Base-by-base conservation (phyloP, 2,888 invertebrate genomes). In the Plebejus anna region DNA sequence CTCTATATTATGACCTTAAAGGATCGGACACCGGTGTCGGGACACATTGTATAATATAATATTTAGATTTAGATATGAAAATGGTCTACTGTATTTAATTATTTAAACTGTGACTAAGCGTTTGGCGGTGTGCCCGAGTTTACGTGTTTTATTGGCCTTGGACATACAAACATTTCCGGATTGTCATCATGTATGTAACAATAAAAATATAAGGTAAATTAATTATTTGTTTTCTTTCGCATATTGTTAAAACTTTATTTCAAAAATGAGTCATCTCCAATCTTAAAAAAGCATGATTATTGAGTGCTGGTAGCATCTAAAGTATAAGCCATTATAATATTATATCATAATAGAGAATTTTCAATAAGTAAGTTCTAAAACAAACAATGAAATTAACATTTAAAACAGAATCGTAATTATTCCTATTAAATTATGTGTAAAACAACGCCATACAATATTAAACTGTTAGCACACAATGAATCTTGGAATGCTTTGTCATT, bases 161-260 rank as follows among this genome's bases (percentile, higher is more conserved):
- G 32, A 32, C 47, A 55, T 51, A 73, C 22, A 72, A 73, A 73
- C 16, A 73, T 51, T 66, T 66, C 66, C 66, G 66, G 51, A 47
- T 73, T 73, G 13, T 55, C 72, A 72, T 13, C 0, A 36, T 36
- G 28, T 66, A 36, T 4, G 13, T 2, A 32, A 66, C 32, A 66
- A 66, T 32, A 66, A 66, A 6, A 22, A 59, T 59, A 2, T 59
- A 59, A 22, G 22, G 22, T 22, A n/a, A 59, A 59, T 59, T 59
- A 59, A 22, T 59, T n/a, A 2, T 22, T 59, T 59, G 59, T 59
- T 22, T 59, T n/a, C 22, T 22, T 16, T 7, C 16, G 55, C 16
- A 55, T 4, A 55, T 55, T 4, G 13, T 51, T 51, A 51, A 51
- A 51, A 13, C 51, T 13, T 51, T 4, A 13, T 51, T 51, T 51